phyloP scores from a whole-genome alignment of 2,113 vertebrate species.

The Marmota monax region DNA sequence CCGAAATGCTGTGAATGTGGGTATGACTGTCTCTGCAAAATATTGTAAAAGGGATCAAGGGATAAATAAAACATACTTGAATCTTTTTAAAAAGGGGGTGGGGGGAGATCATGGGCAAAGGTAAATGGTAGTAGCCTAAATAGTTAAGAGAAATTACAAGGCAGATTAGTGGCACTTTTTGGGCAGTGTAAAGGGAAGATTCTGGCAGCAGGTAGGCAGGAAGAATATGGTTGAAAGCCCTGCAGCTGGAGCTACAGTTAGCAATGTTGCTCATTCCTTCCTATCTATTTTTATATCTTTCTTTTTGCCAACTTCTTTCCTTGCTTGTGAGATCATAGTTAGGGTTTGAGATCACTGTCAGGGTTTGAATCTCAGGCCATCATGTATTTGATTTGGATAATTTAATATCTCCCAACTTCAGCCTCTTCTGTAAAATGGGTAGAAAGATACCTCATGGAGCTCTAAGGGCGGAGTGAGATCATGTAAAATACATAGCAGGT shows the following conservation, averaged over 20 bases:
- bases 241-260: neutral
- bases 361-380: neutral
- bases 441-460: neutral
- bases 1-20: neutral
- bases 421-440: neutral
- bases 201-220: neutral
- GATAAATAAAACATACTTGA: neutral
- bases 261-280: neutral
- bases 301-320: neutral
- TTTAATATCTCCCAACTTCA: neutral
- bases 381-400: neutral
- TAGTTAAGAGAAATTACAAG: neutral
- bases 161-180: neutral
- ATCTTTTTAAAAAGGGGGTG: neutral
- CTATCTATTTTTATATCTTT: neutral
- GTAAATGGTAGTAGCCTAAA: neutral
- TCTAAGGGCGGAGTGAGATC: neutral
- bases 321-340: neutral
- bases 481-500: neutral
- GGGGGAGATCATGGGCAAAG: neutral
- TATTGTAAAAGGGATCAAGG: neutral
- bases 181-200: neutral
- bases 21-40: slow-evolving; percentile 12
- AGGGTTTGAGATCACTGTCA: neutral
- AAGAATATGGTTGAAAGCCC: neutral